phyloP scores from a whole-genome alignment of 2,888 invertebrate genomes.

The Ophioninae sp. region DNA sequence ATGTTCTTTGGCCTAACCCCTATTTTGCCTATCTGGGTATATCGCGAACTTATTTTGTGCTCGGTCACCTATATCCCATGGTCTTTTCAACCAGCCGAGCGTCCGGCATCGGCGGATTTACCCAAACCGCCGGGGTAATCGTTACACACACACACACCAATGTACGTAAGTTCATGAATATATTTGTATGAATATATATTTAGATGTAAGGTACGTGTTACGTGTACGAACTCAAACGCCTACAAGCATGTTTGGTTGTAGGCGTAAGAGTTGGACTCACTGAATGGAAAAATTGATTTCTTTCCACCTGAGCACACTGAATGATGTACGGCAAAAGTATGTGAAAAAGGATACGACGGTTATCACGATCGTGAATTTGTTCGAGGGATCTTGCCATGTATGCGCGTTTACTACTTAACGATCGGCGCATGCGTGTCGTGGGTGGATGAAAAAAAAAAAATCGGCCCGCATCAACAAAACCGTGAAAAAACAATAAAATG shows the following conservation, averaged over 20 bases:
- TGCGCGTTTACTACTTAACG: slow-evolving; percentile 62
- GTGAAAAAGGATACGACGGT: slow-evolving; percentile 6
- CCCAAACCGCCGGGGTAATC: not conserved
- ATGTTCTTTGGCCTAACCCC: not conserved
- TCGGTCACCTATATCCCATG: slow-evolving; percentile 1
- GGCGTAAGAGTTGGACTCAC: not conserved
- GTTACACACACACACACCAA: not conserved
- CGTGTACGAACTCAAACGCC: not conserved
- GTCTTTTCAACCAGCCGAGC: not conserved
- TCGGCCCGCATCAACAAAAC: not conserved
- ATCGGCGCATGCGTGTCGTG: slow-evolving; percentile 62
- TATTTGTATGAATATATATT: not conserved
- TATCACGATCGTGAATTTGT: slow-evolving; percentile 1
- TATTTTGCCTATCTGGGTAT: not conserved
- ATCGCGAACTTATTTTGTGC: slow-evolving; percentile 1
- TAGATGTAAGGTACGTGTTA: not conserved
- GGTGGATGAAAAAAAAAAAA: slow-evolving; percentile 1
- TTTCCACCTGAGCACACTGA: not conserved
- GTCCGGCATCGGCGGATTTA: not conserved
- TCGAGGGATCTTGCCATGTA: slow-evolving; percentile 32
- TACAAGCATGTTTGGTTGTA: not conserved
- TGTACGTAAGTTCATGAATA: not conserved
- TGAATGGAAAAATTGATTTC: not conserved
- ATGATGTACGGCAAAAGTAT: not conserved
- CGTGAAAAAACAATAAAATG: slow-evolving; percentile 1